Percentiles rank a stretch among this genome's conserved stretches.
Conservation (phyloP, 2,888 invertebrate genomes). For the Noctua janthina region DNA sequence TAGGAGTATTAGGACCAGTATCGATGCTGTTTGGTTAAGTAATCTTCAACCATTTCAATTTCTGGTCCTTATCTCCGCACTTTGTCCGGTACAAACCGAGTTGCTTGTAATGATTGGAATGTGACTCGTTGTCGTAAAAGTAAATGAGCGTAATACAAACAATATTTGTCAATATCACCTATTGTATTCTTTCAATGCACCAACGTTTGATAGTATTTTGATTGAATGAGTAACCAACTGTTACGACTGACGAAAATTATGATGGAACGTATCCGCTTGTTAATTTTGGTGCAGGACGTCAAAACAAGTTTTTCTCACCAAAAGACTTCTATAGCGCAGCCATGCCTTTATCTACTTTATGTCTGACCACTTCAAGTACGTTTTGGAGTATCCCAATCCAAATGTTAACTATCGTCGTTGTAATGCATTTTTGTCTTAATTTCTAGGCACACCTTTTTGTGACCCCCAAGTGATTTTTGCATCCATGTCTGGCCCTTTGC, state of each 20-base stretch:
- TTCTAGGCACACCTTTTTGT: not conserved
- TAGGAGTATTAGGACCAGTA: slow-evolving; percentile 14
- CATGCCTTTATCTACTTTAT: not conserved
- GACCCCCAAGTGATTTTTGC: not conserved
- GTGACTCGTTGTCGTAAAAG: slow-evolving; percentile 10
- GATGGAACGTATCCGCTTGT: not conserved
- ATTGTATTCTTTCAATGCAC: slow-evolving; percentile 9
- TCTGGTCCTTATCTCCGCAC: slow-evolving; percentile 18
- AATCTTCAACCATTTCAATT: not conserved
- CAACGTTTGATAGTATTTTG: slow-evolving; percentile 10
- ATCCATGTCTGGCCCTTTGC: not conserved
- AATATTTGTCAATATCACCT: slow-evolving; percentile 8
- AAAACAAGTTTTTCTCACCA: not conserved
- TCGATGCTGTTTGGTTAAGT: not conserved
- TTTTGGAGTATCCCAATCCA: not conserved
- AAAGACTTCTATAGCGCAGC: not conserved
- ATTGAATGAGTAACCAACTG: not conserved
- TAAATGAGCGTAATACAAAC: slow-evolving; percentile 29
- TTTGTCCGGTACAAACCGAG: not conserved
- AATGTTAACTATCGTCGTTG: not conserved
- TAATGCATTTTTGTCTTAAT: not conserved
- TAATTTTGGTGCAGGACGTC: not conserved
- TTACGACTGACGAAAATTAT: not conserved
- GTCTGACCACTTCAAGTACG: not conserved
- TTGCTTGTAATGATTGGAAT: slow-evolving; percentile 17